Evolutionary conservation across 2,888 invertebrate genomes (phyloP).

Genomic region (Pseudeuparius sepicola): DNA sequence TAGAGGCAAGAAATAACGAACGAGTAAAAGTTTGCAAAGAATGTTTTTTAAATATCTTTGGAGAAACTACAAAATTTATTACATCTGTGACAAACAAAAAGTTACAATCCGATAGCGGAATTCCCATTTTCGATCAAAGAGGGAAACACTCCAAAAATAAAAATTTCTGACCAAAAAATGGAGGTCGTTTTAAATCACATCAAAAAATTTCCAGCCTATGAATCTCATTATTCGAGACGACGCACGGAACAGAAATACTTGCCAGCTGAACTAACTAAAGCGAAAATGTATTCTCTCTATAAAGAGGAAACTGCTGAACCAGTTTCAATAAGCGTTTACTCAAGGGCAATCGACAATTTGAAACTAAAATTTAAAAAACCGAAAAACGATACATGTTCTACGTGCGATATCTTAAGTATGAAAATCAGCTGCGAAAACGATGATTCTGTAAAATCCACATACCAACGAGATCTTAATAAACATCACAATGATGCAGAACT

Average conservation of each 20-base stretch:
- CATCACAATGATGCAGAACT: conserved; percentile 8
- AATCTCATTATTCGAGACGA: conserved; percentile 12
- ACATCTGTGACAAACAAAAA: no score
- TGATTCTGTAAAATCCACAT: conserved; percentile 3
- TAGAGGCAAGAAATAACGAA: no score
- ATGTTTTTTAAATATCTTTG: no score
- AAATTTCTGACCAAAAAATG: no score
- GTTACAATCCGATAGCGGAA: no score
- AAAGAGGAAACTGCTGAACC: conserved; percentile 11
- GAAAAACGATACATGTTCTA: conserved; percentile 15
- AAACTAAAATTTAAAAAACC: conserved; percentile 13
- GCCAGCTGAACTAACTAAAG: conserved; percentile 7
- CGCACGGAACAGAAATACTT: conserved; percentile 14
- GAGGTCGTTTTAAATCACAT: no score
- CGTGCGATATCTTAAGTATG: conserved; percentile 12
- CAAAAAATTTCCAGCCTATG: no score
- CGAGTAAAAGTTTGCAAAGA: no score
- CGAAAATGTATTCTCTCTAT: conserved; percentile 9
- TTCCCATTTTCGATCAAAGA: no score
- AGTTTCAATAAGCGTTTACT: no score
- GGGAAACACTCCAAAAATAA: no score
- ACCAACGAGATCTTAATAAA: conserved; percentile 4
- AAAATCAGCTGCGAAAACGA: conserved; percentile 7
- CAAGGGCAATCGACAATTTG: conserved; percentile 3
- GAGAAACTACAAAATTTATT: no score